Base-by-base conservation (phyloP, 2,888 invertebrate species). In the Morpho helenor region DNA sequence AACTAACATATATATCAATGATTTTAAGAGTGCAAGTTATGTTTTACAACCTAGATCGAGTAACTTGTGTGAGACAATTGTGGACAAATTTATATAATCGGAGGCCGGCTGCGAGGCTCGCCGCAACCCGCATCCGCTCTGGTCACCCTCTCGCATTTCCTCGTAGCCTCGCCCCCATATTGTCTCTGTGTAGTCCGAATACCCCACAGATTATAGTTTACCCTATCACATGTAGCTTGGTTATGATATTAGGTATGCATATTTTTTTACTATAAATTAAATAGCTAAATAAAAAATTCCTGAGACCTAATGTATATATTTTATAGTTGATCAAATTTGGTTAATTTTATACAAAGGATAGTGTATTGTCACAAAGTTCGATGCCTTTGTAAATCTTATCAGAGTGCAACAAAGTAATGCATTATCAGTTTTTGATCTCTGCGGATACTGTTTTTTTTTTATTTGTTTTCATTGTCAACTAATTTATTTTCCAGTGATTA, bases 31-130 rank as follows among this genome's bases (percentile, higher is more conserved):
- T 89, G 89, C 89, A 87, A 89, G 89, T 88, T 88, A 88, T 86
- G 85, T 87, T 63, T 87, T 73, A 87, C 87, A 85, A 79, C 87
- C 80, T 84, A 87, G 82, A 83, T 78, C 80, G 74, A 87, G 78
- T 87, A 88, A 89, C 89, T 89, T 87, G 89, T 88, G 87, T 83
- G 85, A 88, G 88, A 89, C 89, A 80, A 85, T 85, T 88, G 87
- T 87, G 87, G 84, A 87, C 84, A 83, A 76, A 80, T 80, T 82
- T 77, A 74, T 81, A 84, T 75, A 74, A 80, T 72, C 72, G 77
- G 65, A 66, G 64, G 66, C 68, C 64, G 70, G 68, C 63, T 64
- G 67, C 59, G 58, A 53, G 61, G 70, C 48, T 31, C 68, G 66
- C 72, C 67, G 60, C 65, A 64, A 69, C 73, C 71, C 65, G 75